These are phyloP conservation scores for Trematocara macrostoma DNA, from an alignment of 2,113 vertebrate genomes.

Conservation along the genomic window DNA sequence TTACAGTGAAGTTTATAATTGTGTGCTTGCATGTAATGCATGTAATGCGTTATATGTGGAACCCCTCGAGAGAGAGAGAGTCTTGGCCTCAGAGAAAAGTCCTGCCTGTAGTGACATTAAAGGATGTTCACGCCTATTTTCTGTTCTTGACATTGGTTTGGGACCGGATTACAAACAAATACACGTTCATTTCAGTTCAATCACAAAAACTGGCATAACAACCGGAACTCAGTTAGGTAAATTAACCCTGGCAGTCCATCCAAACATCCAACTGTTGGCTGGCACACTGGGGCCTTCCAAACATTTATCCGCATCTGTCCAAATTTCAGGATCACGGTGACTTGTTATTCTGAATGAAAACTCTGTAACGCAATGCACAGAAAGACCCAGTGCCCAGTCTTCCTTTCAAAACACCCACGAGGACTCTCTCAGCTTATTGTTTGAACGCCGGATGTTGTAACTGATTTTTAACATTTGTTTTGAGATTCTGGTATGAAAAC, in stretches of 20 bases:
- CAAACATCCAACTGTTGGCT: neutral
- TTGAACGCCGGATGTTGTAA: neutral
- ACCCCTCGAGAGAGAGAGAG: neutral
- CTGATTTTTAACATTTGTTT: constrained; percentile 21
- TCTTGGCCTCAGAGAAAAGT: neutral
- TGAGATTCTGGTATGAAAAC: neutral
- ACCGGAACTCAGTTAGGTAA: neutral
- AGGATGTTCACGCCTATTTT: neutral
- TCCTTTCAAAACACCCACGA: neutral
- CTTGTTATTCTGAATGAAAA: neutral
- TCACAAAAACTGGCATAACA: neutral
- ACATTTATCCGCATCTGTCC: neutral
- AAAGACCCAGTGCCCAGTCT: neutral
- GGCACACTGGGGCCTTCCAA: neutral
- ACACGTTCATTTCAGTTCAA: neutral
- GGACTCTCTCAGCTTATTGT: neutral
- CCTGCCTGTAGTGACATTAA: neutral
- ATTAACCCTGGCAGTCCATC: neutral
- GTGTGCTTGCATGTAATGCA: constrained; percentile 13
- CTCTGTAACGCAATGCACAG: neutral
- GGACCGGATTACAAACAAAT: neutral
- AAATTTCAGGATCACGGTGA: neutral
- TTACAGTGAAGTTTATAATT: constrained; percentile 14
- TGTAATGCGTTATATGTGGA: neutral
- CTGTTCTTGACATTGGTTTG: neutral